Evolutionary conservation across 2,888 invertebrate species (phyloP).

Genomic region (Athrips mouffetella): DNA sequence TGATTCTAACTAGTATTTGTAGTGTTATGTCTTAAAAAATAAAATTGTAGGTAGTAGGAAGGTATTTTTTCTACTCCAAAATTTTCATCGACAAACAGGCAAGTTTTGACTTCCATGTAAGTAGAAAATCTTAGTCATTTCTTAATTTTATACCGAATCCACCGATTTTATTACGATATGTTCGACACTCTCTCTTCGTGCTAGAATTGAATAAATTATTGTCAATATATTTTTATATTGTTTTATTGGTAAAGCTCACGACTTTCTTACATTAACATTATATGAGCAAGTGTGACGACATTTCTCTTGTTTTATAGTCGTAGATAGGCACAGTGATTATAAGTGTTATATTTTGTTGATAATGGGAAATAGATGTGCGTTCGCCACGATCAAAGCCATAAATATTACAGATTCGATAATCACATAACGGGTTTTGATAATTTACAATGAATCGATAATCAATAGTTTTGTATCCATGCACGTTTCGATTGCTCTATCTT

Average conservation of each 20-base stretch:
- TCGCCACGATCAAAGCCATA: constrained; percentile 9
- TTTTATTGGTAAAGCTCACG: constrained; percentile 68
- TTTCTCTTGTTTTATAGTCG: constrained; percentile 35
- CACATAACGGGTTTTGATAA: constrained; percentile 10
- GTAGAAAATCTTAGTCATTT: no score
- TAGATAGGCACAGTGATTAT: constrained; percentile 33
- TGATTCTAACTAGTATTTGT: no score
- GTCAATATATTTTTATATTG: constrained; percentile 70
- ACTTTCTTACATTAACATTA: constrained; percentile 40
- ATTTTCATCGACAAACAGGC: no score
- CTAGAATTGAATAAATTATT: constrained; percentile 66
- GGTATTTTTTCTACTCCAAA: no score
- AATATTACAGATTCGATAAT: constrained; percentile 15
- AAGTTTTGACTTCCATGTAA: no score
- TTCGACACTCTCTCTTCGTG: constrained; percentile 15
- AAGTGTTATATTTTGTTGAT: constrained; percentile 41
- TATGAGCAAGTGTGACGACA: constrained; percentile 54
- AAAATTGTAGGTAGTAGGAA: no score
- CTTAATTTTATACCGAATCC: background rate
- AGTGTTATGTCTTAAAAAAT: no score
- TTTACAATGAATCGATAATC: constrained; percentile 10
- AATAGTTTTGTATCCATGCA: background rate
- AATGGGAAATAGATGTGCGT: constrained; percentile 34
- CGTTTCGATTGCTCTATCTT: constrained; percentile 2
- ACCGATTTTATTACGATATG: background rate